phyloP scores from a whole-genome alignment of 2,888 invertebrate species.

The Alloplasta piceator region DNA sequence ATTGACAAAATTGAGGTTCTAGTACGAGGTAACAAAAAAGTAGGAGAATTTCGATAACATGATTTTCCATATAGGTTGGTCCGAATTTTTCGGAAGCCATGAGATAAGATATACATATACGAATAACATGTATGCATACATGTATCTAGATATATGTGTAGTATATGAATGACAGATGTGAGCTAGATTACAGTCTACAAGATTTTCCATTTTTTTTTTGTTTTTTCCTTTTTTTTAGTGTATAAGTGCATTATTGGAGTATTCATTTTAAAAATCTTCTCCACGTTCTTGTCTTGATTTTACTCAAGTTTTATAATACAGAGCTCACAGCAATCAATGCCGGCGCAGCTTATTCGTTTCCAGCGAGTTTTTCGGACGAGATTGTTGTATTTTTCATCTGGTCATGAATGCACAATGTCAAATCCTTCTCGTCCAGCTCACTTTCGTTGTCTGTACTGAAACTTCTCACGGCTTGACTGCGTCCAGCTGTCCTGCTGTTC shows the following conservation, averaged over 20 bases:
- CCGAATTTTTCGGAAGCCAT: no score
- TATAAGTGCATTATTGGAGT: slow-evolving; percentile 60
- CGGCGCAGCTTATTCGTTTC: slow-evolving; percentile 4
- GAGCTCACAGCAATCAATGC: slow-evolving; percentile 40
- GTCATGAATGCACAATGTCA: slow-evolving; percentile 80
- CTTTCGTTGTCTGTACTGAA: slow-evolving; percentile 84
- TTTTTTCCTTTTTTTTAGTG: slow-evolving; percentile 48
- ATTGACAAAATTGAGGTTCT: no score
- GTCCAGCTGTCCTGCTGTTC: slow-evolving; percentile 80
- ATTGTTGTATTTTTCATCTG: slow-evolving; percentile 74
- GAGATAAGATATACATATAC: not conserved
- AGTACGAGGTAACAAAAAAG: slow-evolving; percentile 5
- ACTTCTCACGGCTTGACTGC: slow-evolving; percentile 76
- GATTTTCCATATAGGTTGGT: not conserved
- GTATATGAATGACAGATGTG: slow-evolving; percentile 60
- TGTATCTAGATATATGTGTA: slow-evolving; percentile 53
- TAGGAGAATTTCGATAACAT: not conserved
- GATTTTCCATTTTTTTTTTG: slow-evolving; percentile 10
- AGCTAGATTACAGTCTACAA: slow-evolving; percentile 61
- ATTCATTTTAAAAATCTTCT: slow-evolving; percentile 29
- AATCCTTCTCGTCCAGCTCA: slow-evolving; percentile 85
- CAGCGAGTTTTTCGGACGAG: slow-evolving; percentile 14
- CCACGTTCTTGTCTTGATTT: slow-evolving; percentile 10
- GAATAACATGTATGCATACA: slow-evolving; percentile 55
- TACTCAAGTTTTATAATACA: slow-evolving; percentile 49